Base-by-base conservation (phyloP, 1,140 invertebrate species). In the Trichonephila inaurata region DNA sequence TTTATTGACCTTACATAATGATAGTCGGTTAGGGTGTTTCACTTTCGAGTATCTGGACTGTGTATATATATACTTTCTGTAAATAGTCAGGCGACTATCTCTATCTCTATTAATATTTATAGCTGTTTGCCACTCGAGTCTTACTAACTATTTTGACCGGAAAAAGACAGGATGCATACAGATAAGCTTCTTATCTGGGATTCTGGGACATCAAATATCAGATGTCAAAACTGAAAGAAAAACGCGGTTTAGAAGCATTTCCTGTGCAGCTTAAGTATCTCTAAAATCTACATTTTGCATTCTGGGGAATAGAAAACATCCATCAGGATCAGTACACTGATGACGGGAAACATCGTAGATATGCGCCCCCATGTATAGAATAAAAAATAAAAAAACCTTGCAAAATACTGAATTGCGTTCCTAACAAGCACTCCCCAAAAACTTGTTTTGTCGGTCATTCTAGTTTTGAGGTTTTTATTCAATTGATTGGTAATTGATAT, bases 151-250 rank as follows among this genome's bases (percentile, higher is more conserved):
- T 69, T 69, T 69, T 69, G 66, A 69, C 66, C 66, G 19, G n/a
- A 24, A 28, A 8, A 21, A 24, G 21, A 7, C 5, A 21, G 66
- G 66, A 24, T 7, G n/a, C 62, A 0, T 64, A 7, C 21, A 8
- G 66, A 69, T 69, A 69, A 69, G n/a, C 66, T 69, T 69, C 66
- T 69, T 69, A 69, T 69, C 66, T 69, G 0, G n/a, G 66, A 69
- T 69, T 69, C 21, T 69, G 19, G 5, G 2, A 24, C 66, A 7
- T 69, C 21, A 24, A 69, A 69, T 69, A 69, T 21, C 66, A 69
- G 66, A 69, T 24, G 66, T 28, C 66, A 69, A 10, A 69, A 69
- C 66, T 69, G 21, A 69, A 69, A 21, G 28, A 21, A 21, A 4
- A 21, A 28, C 28, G 24, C 24, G 2, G 19, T 24, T 64, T 6